Percentiles rank a stretch among this genome's conserved stretches.
Evolutionary conservation across 2,113 vertebrate genomes (phyloP).

Genomic region (Heliornis fulica): DNA sequence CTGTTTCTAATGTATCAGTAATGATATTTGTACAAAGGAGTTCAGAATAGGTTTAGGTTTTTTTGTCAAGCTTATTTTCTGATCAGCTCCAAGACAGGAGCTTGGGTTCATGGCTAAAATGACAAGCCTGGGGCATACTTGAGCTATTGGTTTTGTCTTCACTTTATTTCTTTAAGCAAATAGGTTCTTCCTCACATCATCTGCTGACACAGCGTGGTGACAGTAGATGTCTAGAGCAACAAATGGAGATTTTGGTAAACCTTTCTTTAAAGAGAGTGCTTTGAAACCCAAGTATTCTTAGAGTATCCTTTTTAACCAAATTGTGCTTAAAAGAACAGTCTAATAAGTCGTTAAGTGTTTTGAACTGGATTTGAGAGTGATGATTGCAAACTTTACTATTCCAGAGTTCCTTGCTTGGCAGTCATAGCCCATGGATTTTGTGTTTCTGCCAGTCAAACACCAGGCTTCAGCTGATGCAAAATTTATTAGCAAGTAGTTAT

Average conservation of each 20-base stretch:
- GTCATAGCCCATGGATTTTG: not conserved
- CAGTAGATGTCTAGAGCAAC: not conserved
- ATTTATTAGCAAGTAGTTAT: slow-evolving; percentile 24
- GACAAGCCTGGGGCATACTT: not conserved
- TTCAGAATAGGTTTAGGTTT: not conserved
- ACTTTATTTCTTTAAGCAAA: not conserved
- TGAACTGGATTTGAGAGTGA: not conserved
- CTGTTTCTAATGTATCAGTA: not conserved
- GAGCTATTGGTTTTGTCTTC: not conserved
- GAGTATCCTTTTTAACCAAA: not conserved
- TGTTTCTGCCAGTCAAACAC: not conserved
- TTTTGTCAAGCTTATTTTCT: not conserved
- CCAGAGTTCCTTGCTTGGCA: not conserved
- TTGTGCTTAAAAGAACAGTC: not conserved
- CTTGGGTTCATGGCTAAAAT: not conserved
- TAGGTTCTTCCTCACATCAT: not conserved
- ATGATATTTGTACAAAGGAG: not conserved
- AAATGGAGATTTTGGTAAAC: not conserved
- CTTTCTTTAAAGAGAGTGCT: not conserved
- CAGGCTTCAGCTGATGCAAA: not conserved
- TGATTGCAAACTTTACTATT: not conserved
- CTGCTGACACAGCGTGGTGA: not conserved
- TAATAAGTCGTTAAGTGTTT: not conserved
- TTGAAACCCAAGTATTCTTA: not conserved
- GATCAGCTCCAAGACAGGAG: not conserved